Evolutionary conservation across 2,888 invertebrate species (phyloP).

Genomic region (Branchinecta sandiegonensis): DNA sequence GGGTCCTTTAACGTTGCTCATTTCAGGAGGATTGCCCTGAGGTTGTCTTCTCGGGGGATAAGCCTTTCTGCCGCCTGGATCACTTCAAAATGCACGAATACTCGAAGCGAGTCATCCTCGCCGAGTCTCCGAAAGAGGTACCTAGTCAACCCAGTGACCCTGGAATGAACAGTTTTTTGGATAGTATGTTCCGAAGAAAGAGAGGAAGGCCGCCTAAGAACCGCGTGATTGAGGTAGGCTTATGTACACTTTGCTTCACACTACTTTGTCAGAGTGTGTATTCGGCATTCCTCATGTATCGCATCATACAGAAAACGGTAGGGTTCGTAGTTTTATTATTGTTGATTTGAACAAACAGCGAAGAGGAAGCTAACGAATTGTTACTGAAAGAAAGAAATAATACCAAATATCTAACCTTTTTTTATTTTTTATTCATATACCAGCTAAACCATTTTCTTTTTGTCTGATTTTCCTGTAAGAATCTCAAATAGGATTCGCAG

Average conservation of each 20-base stretch:
- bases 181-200: constrained; percentile 82
- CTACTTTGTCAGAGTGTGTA: too few species aligned
- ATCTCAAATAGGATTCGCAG: too few species aligned
- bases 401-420: too few species aligned
- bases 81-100: constrained; percentile 75
- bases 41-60: constrained; percentile 58
- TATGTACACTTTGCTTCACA: not conserved
- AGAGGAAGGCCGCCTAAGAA: constrained; percentile 94
- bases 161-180: constrained; percentile 47
- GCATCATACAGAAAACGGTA: too few species aligned
- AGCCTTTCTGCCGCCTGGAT: constrained; percentile 62
- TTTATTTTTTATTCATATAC: too few species aligned
- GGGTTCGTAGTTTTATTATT: too few species aligned
- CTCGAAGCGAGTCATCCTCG: constrained; percentile 33
- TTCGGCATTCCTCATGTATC: too few species aligned
- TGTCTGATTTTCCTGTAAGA: too few species aligned
- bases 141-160: constrained; percentile 5
- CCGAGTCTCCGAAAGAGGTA: not conserved
- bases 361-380: too few species aligned
- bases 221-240: constrained; percentile 59
- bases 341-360: too few species aligned
- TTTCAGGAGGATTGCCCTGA: constrained; percentile 59
- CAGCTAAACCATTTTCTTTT: too few species aligned
- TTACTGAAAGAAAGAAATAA: too few species aligned
- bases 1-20: constrained; percentile 18